A percentile compares a stretch with the other conserved stretches of the same genome.
Conservation (phyloP, 2,888 invertebrate species). For the Sesia bembeciformis region DNA sequence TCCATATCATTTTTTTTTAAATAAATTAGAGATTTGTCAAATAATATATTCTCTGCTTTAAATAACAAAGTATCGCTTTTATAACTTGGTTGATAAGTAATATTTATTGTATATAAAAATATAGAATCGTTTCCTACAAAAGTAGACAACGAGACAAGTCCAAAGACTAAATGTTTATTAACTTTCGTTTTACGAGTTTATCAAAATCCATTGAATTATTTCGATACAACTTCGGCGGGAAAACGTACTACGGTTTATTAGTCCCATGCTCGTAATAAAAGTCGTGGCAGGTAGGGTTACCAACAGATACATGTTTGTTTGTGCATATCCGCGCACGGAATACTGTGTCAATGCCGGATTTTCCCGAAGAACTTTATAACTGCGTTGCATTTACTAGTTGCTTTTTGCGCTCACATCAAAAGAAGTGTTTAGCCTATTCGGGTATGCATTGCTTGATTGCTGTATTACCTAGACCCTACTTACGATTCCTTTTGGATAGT, state of each 20-base stretch:
- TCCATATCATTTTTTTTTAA: no score
- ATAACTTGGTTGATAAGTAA: no score
- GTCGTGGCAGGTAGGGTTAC: conserved; percentile 5
- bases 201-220: conserved; percentile 32
- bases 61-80: no score
- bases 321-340: background rate
- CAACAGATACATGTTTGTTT: background rate
- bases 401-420: conserved; percentile 4
- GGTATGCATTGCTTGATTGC: no score
- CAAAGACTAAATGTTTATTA: conserved; percentile 4
- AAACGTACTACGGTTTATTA: conserved; percentile 28
- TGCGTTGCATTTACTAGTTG: background rate
- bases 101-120: no score
- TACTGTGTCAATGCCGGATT: background rate
- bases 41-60: no score
- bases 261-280: conserved; percentile 30
- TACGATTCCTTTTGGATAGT: no score
- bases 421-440: no score
- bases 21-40: no score
- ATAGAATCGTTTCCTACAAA: conserved; percentile 4
- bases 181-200: conserved; percentile 18
- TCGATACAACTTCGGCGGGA: conserved; percentile 24
- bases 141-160: conserved; percentile 5
- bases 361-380: background rate
- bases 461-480: no score